Evolutionary conservation across 2,113 vertebrate genomes (phyloP).

Genomic region (Labeo rohita): DNA sequence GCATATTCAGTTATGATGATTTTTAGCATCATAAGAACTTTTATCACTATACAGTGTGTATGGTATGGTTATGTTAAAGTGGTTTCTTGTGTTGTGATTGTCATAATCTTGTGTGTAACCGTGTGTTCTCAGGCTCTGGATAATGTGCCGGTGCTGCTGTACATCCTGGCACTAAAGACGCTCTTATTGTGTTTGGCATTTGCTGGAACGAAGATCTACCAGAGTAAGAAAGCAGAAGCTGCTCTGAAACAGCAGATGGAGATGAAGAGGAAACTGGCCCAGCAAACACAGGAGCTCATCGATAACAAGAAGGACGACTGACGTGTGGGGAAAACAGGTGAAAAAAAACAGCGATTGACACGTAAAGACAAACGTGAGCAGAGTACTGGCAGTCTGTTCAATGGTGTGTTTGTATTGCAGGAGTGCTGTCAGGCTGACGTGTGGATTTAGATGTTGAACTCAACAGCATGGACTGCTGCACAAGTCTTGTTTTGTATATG

Average conservation of each 20-base stretch:
- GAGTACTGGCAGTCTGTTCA: background rate
- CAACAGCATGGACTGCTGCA: background rate
- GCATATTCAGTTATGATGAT: background rate
- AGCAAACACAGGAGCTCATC: slow-evolving; percentile 73
- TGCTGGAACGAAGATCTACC: slow-evolving; percentile 90
- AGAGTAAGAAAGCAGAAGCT: slow-evolving; percentile 80
- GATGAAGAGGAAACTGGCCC: slow-evolving; percentile 69
- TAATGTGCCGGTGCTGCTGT: slow-evolving; percentile 88
- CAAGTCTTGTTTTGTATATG: background rate
- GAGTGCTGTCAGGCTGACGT: background rate
- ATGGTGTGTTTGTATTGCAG: background rate
- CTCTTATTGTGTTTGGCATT: slow-evolving; percentile 90
- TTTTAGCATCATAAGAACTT: background rate
- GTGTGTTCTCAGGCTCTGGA: slow-evolving; percentile 81
- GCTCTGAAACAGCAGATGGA: slow-evolving; percentile 75
- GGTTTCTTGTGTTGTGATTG: no score
- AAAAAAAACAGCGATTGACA: background rate
- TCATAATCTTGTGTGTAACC: background rate
- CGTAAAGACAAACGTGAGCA: background rate
- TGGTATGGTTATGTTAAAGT: no score
- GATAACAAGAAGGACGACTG: slow-evolving; percentile 82
- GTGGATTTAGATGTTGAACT: background rate
- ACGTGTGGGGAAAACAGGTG: slow-evolving; percentile 35
- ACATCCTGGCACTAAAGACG: slow-evolving; percentile 93
- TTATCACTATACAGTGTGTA: no score